Evolutionary conservation across 2,797 vertebrate genomes (phyloP), one percentile per base, ranked within the genome.

Genomic region (Cynodonichthys magdalenae): DNA sequence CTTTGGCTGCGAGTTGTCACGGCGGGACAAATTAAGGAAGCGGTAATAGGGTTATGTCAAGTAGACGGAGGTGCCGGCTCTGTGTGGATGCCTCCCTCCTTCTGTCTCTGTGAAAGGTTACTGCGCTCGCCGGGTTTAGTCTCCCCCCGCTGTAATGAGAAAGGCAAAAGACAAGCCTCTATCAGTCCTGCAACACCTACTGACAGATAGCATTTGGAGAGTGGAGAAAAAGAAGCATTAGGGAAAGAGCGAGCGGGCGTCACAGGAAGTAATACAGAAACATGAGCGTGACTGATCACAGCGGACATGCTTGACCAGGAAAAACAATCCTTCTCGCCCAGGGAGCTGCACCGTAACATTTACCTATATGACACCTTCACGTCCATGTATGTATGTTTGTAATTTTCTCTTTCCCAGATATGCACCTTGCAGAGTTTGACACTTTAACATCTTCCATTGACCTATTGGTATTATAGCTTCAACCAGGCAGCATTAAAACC

Each of bases 41-140:
- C 75, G 42, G 84, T 88, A 91, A 91, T 89, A 82, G 90, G 89
- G 84, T 89, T 83, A 84, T 84, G 89, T 89, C 87, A 88, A 87
- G 84, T 87, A 89, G 87, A 90, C 82, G 82, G 81, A 90, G 87
- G 87, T 87, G 85, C 58, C 11, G 81, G 83, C 86, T 89, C 72
- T 69, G 85, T 85, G 82, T 60, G 76, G 84, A 79, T 81, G 79
- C 84, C 71, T 74, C 78, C 82, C 83, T 80, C 79, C 82, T 75
- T 87, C 84, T 57, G 81, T 90, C 87, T 90, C 86, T 68, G 76
- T 91, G 85, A 89, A 88, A 87, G 86, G 90, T 90, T 86, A 84
- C 39, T 3, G 62, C 59, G 44, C 78, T 80, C 28, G 49, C 80
- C 20, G 78, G 83, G 75, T 88, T 88, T 85, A 80, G 74, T 77